Base-by-base conservation (phyloP, 2,888 invertebrate species). In the Bugula neritina region DNA sequence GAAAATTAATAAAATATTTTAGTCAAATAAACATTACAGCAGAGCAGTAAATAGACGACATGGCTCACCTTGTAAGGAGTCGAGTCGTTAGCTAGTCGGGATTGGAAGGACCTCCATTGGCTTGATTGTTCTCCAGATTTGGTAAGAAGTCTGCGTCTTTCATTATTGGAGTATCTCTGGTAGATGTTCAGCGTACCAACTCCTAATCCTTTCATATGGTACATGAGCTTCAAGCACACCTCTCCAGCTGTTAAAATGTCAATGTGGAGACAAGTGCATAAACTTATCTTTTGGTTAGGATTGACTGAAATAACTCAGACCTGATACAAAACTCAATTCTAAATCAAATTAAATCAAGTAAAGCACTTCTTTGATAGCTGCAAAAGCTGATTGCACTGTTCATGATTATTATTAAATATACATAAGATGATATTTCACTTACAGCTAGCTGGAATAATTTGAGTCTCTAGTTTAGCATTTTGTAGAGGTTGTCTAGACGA, bases 201-300 rank as follows among this genome's bases (percentile, higher is more conserved):
- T 31, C 63, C 63, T 13, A 21, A 25, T 5, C 63, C 63, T 34
- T 63, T 63, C 63, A 63, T 63, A n/a, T 63, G 63, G 63, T 63
- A 63, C 13, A 25, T 1, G 31, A 63, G 27, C 63, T 63, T 63
- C 10, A 63, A 27, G 27, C 63, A 63, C 31, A 27, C 63, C 2
- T 17, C n/a, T 5, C 63, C 63, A 31, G 63, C 63, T 63, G 31
- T 13, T 3, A 55, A 55, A 55, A 17, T 52, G 10, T 52, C 21
- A 52, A 13, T n/a, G n/a, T n/a, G n/a, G n/a, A n/a, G n/a, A n/a
- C n/a, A n/a, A n/a, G n/a, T n/a, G n/a, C n/a, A n/a, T n/a, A n/a
- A n/a, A n/a, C n/a, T n/a, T n/a, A n/a, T n/a, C n/a, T n/a, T n/a
- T n/a, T n/a, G n/a, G n/a, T n/a, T n/a, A n/a, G n/a, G n/a, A n/a